phyloP scores from a whole-genome alignment of 2,113 vertebrate genomes.

The Phoenicopterus ruber region DNA sequence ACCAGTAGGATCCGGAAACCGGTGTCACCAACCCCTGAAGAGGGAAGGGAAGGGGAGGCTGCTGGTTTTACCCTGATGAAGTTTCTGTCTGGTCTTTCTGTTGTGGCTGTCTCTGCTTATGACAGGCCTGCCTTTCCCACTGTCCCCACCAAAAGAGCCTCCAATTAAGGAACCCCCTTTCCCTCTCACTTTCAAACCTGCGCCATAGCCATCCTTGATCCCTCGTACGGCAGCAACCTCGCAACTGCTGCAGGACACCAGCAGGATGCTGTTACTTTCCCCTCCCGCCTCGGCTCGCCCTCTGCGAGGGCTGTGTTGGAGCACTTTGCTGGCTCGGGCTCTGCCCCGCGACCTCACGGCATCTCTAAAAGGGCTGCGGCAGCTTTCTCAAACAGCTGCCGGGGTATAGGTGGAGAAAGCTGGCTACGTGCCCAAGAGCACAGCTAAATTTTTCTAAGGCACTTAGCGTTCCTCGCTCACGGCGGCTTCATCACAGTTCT shows the following conservation, averaged over 20 bases:
- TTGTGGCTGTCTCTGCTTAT: background rate
- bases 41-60: background rate
- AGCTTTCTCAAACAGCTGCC: background rate
- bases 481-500: background rate
- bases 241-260: background rate
- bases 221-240: background rate
- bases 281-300: background rate
- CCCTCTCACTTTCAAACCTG: background rate
- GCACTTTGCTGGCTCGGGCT: background rate
- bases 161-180: background rate
- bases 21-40: background rate
- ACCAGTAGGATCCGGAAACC: background rate
- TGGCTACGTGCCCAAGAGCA: background rate
- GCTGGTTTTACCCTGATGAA: background rate
- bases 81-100: background rate
- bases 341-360: background rate
- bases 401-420: background rate
- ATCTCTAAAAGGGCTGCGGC: background rate
- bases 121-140: background rate
- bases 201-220: background rate
- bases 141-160: background rate
- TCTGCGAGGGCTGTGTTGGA: background rate
- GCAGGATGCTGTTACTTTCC: background rate
- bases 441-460: background rate
- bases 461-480: accelerated